Conservation (phyloP, 1,140 invertebrate species). For the Ooceraea biroi region DNA sequence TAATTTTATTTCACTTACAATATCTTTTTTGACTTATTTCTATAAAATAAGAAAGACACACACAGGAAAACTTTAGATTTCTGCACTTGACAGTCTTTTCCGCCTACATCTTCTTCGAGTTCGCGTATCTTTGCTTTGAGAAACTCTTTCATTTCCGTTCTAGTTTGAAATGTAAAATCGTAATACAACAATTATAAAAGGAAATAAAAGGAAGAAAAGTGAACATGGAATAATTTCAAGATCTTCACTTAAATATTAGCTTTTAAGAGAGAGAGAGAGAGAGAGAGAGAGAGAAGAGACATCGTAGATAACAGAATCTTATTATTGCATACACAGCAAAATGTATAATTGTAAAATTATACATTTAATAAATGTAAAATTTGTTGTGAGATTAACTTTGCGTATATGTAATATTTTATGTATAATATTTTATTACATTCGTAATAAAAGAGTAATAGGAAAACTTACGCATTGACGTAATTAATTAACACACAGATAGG, state of each 20-base stretch:
- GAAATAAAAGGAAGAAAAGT: conserved; percentile 18
- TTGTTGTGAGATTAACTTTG: conserved; percentile 26
- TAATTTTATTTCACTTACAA: conserved; percentile 35
- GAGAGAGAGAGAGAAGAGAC: too few species aligned
- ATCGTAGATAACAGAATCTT: conserved; percentile 4
- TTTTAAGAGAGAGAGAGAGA: conserved; percentile 13
- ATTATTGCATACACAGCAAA: background rate
- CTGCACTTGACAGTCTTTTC: conserved; percentile 30
- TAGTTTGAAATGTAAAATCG: conserved; percentile 50
- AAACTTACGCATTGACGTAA: background rate
- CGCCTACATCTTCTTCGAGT: conserved; percentile 21
- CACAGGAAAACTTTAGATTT: conserved; percentile 13
- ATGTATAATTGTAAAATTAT: conserved; percentile 17
- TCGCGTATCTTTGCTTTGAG: conserved; percentile 38
- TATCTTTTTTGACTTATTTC: background rate
- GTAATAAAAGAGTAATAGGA: background rate
- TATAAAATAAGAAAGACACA: conserved; percentile 1
- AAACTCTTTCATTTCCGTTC: conserved; percentile 39
- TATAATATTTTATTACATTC: background rate
- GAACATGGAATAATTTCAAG: conserved; percentile 34
- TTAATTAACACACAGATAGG: background rate
- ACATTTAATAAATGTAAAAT: too few species aligned
- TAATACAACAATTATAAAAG: conserved; percentile 51
- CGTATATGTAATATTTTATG: background rate
- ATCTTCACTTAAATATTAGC: conserved; percentile 15